These are phyloP conservation scores for Polietes domitor DNA, from an alignment of 2,888 invertebrate species.

Conservation along the genomic window DNA sequence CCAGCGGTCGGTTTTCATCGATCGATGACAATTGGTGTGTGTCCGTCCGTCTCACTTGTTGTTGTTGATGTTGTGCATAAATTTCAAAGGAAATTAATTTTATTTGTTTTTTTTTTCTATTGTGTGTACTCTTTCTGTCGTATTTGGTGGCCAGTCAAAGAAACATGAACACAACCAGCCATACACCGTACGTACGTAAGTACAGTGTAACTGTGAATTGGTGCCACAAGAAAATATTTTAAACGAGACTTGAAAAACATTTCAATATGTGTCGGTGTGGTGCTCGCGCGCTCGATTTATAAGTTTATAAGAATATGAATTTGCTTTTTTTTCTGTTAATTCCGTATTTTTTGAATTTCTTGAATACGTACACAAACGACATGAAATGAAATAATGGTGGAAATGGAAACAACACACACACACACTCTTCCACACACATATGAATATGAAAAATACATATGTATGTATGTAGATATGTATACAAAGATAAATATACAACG, in stretches of 20 bases:
- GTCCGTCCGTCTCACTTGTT: not conserved
- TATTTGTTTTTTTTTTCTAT: slow-evolving; percentile 6
- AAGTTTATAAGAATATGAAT: not conserved
- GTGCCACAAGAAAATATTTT: slow-evolving; percentile 28
- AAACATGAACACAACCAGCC: not conserved
- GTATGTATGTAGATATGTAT: not conserved
- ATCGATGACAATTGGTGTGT: not conserved
- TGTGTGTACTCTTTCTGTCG: slow-evolving; percentile 19
- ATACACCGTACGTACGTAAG: not conserved
- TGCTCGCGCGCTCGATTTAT: not conserved
- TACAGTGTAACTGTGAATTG: slow-evolving; percentile 3
- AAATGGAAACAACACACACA: not conserved
- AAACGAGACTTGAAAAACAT: not conserved
- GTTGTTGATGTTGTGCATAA: not conserved
- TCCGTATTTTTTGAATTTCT: slow-evolving; percentile 6
- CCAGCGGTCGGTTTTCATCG: not conserved
- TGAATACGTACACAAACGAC: not conserved
- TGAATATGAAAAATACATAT: not conserved
- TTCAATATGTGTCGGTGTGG: not conserved
- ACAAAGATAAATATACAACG: not conserved
- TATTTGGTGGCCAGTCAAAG: slow-evolving; percentile 19
- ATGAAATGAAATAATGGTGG: not conserved
- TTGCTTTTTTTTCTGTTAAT: not conserved
- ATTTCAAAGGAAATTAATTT: slow-evolving; percentile 11
- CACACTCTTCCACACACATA: not conserved